Conservation (phyloP, 2,113 vertebrate species). For the Regulus satrapa region DNA sequence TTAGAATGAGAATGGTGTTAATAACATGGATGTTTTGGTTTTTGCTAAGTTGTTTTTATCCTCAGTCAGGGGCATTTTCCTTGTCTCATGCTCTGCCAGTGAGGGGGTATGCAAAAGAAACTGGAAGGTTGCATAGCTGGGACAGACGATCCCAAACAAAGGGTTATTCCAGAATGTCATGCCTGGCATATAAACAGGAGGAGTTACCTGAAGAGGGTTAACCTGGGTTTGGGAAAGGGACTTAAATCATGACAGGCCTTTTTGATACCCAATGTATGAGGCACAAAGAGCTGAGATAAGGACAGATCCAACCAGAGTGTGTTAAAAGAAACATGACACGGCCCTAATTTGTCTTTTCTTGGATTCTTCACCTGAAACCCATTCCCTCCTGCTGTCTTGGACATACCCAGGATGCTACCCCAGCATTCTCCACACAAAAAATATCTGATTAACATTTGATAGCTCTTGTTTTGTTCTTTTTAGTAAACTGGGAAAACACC, state of each 20-base stretch:
- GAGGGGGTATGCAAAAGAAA: neutral
- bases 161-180: neutral
- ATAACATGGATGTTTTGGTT: neutral
- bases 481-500: conserved; percentile 1
- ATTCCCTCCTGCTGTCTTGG: neutral
- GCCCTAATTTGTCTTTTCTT: neutral
- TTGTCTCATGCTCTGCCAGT: neutral
- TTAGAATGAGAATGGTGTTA: neutral
- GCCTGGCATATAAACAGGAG: neutral
- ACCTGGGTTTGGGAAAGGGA: neutral
- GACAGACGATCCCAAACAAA: no score
- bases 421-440: neutral
- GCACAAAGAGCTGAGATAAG: neutral
- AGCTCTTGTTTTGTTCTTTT: conserved; percentile 1
- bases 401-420: neutral
- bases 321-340: neutral
- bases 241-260: neutral
- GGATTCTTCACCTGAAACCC: neutral
- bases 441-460: neutral
- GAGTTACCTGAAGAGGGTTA: neutral
- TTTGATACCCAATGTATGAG: neutral
- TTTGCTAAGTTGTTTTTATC: neutral
- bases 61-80: neutral
- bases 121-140: no score
- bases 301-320: rapidly evolving